Base-by-base conservation (phyloP, 1,140 invertebrate genomes). In the Lucilia cuprina region DNA sequence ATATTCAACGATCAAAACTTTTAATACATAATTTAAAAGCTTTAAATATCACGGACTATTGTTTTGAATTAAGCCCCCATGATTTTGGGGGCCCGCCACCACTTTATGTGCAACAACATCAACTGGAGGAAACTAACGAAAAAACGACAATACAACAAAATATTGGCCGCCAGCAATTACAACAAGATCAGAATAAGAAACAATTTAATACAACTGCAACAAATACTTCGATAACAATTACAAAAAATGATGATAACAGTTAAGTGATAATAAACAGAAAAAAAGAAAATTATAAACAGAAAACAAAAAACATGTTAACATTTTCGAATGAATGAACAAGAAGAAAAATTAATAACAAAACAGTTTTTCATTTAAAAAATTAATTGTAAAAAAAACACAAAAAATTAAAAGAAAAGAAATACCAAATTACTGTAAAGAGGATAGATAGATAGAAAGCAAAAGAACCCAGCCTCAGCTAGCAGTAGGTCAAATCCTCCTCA, bases 41-140 rank as follows among this genome's bases (percentile, higher is more conserved):
- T 25, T 21, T 5, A 47, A 82, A 82, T 74, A 77, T 41, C 12
- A 75, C 65, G 49, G 80, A 82, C 74, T 77, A 82, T 88, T 86
- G 87, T 87, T 88, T 88, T 90, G 87, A 86, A 86, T 86, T 88
- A 87, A 88, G 89, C 88, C 89, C 89, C 89, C 88, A 90, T 87
- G 87, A 85, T 84, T 87, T 89, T 90, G 89, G 89, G 89, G 89
- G 89, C 88, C 89, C 87, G 65, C 85, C 88, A 84, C 82, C 60
- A 85, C 34, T 21, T 35, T 83, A 47, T 82, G 49, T 83, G 74
- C 41, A 55, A 25, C 74, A 75, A 12, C 74, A 80, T 41, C 75
- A 78, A 41, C 74, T 41, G 35, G 7, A 80, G 77, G 77, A 80
- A 49, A 84, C 21, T 60, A 60, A 70, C 65, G 65, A 70, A 19